Base-by-base conservation (phyloP, 2,797 vertebrate genomes). In the Takifugu rubripes region DNA sequence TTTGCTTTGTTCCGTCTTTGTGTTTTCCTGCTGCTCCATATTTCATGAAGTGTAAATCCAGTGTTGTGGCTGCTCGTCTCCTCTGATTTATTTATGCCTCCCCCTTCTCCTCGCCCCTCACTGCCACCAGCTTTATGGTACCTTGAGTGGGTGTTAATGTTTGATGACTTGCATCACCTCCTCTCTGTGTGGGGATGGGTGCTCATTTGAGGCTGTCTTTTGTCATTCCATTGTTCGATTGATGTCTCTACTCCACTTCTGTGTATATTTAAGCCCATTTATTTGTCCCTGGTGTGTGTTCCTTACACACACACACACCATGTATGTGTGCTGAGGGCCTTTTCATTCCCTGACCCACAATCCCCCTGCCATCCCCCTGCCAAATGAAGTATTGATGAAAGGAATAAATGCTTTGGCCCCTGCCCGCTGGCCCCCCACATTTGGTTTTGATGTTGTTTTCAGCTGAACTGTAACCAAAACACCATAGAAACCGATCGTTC, bases 41-140 rank as follows among this genome's bases (percentile, higher is more conserved):
- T 89, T 88, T 91, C 68, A 90, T 89, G 75, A 75, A 65, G 59
- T 74, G 59, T 87, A 90, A 87, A 83, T 84, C 74, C 57, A 63
- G 65, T 77, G 83, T 78, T 87, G 79, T 78, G 70, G 77, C 79
- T 78, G 54, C 74, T 74, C 56, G 40, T 74, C 61, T 71, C 54
- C 43, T 54, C 44, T 87, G 72, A 74, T 81, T 89, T 84, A 88
- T 88, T 87, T 81, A 88, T 87, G 66, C 56, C 61, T 66, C 50
- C 57, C 21, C 59, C 62, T 66, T 60, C 65, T 72, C 59, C 64
- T 75, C 64, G 65, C 73, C 72, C 63, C 36, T 72, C 80, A 73
- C 62, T 66, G 42, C 62, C 27, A 59, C 70, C 65, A 71, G 68
- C 67, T 86, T 85, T 81, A 81, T 71, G 82, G 81, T 68, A 81